phyloP scores from a whole-genome alignment of 2,888 invertebrate genomes.

The Maniola hyperantus region DNA sequence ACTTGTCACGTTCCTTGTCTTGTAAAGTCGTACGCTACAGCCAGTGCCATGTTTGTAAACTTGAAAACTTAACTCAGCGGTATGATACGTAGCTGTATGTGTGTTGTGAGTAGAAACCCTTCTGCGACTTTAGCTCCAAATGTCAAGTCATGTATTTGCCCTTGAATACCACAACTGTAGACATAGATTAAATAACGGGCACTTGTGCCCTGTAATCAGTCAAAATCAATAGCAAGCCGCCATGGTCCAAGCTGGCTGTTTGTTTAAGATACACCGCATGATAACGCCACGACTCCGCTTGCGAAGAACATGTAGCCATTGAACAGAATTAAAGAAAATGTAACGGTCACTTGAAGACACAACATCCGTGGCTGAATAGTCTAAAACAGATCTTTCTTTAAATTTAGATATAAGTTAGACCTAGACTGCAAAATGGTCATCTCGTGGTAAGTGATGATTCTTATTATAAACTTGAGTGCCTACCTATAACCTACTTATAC shows the following conservation, averaged over 20 bases:
- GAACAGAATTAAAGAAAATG: conserved; percentile 31
- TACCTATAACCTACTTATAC: too few species aligned
- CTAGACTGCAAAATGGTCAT: too few species aligned
- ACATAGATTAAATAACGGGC: conserved; percentile 47
- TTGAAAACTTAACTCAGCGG: too few species aligned
- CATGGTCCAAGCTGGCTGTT: conserved; percentile 56
- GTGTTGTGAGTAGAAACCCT: conserved; percentile 14
- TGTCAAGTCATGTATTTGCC: conserved; percentile 37
- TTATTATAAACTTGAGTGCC: too few species aligned
- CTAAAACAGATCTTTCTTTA: too few species aligned
- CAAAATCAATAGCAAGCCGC: conserved; percentile 65
- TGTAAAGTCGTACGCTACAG: too few species aligned
- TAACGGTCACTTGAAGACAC: conserved; percentile 19
- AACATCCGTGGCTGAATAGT: neutral
- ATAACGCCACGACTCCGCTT: conserved; percentile 51
- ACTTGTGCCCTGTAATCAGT: conserved; percentile 57
- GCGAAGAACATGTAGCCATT: conserved; percentile 36
- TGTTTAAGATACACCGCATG: conserved; percentile 58
- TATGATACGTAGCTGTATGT: neutral
- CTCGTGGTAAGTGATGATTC: too few species aligned
- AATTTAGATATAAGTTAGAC: too few species aligned
- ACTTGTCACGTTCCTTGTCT: too few species aligned
- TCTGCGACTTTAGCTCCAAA: conserved; percentile 27
- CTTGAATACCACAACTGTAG: conserved; percentile 39
- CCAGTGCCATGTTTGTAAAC: too few species aligned